Evolutionary conservation across 2,888 invertebrate species (phyloP), one percentile per base, ranked within the genome.

Genomic region (Ernsta delagoae): DNA sequence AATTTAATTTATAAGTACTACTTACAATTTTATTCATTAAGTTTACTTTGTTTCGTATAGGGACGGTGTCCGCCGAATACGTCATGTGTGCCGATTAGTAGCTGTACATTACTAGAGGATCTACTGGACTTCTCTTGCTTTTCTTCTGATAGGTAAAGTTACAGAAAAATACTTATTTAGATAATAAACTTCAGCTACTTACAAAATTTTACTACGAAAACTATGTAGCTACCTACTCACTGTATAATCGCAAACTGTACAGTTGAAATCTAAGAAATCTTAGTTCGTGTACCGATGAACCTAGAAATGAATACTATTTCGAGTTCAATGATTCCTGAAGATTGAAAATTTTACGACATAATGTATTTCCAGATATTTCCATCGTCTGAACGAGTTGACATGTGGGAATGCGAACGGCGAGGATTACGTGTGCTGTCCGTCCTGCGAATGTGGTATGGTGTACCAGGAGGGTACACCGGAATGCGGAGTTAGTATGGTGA

Each of bases 401-500:
- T 96, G 96, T 73, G 95, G 95, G 1, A 94, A 94, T 69, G 91
- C 89, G 0, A 94, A 94, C 41, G 88, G 88, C n/a, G 94, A 94
- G 69, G 93, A 94, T 72, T 87, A 94, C 73, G 94, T 96, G 0
- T 96, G 95, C 79, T 96, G 96, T 77, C 95, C 95, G 0, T 88
- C 93, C 0, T 92, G 94, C 65, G 92, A 92, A 67, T 90, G 92
- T 66, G 86, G 87, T 2, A 83, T 81, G 48, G 84, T 92, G 0
- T 91, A 87, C 74, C 88, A 86, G 56, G 85, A 81, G 1, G 88
- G 89, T 1, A 80, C 83, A 0, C 94, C 94, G 73, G 88, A 94
- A 56, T 96, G 96, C 72, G 96, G 96, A 0, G 93, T 94, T 77
- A 95, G 95, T 11, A 93, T 96, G 87, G 95, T 96, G 3, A 94